Conservation (phyloP, 2,888 invertebrate species). For the Copidosoma aretas region DNA sequence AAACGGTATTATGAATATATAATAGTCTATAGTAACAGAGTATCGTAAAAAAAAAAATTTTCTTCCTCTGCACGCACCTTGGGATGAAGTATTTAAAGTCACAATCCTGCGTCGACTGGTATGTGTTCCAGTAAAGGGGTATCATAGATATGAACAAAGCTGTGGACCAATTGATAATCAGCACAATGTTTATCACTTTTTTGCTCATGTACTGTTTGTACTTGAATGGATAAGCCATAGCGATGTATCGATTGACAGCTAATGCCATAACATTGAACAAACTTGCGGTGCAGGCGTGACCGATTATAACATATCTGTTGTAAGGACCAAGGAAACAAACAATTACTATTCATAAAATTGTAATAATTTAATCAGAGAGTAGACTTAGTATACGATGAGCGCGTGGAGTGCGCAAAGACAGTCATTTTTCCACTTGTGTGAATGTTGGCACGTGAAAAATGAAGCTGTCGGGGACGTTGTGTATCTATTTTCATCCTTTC, state of each 20-base stretch:
- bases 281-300: slow-evolving; percentile 79
- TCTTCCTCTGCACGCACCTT: slow-evolving; percentile 48
- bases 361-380: no score
- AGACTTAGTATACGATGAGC: no score
- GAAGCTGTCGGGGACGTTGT: no score
- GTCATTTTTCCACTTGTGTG: no score
- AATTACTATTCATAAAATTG: no score
- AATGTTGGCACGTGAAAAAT: no score
- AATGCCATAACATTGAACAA: slow-evolving; percentile 81
- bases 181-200: slow-evolving; percentile 69
- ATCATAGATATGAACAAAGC: slow-evolving; percentile 73
- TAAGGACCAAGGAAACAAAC: slow-evolving; percentile 61
- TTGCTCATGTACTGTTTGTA: slow-evolving; percentile 78
- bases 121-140: slow-evolving; percentile 81
- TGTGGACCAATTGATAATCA: slow-evolving; percentile 72
- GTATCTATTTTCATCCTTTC: no score
- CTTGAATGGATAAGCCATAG: slow-evolving; percentile 80
- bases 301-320: slow-evolving; percentile 71
- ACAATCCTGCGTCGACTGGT: slow-evolving; percentile 69
- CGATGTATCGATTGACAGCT: slow-evolving; percentile 80
- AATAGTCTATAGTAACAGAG: neutral
- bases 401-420: no score
- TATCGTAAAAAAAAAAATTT: neutral
- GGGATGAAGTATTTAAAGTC: slow-evolving; percentile 41
- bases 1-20: no score